A percentile compares a stretch with the other conserved stretches of the same genome.
Conservation (phyloP, 2,113 vertebrate species). For the Muscicapa adusta region DNA sequence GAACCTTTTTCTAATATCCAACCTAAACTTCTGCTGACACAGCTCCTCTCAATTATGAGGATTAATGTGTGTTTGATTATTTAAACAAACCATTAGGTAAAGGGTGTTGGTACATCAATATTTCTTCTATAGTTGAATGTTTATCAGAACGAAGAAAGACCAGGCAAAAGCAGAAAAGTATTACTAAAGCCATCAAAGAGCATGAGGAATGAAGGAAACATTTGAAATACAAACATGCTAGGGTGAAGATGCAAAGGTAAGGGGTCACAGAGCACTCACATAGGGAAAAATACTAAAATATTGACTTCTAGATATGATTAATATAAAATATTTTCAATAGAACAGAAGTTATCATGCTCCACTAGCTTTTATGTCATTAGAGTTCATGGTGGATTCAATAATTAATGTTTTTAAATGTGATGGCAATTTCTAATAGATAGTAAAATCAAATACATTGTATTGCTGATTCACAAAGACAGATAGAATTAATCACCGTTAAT, state of each 20-base stretch:
- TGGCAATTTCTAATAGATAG: not conserved
- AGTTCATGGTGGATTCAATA: not conserved
- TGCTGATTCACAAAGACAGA: not conserved
- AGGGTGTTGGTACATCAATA: not conserved
- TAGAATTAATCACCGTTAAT: not conserved
- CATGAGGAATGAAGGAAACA: not conserved
- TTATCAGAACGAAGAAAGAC: not conserved
- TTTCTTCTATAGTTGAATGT: not conserved
- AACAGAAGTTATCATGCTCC: not conserved
- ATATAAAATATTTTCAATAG: not conserved
- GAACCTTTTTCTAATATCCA: not conserved
- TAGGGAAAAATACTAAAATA: not conserved
- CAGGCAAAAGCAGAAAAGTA: not conserved
- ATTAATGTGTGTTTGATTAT: not conserved
- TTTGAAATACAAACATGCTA: not conserved
- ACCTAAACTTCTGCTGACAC: not conserved
- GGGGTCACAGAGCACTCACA: not conserved
- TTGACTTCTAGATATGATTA: not conserved
- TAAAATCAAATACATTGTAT: not conserved
- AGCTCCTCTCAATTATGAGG: not conserved
- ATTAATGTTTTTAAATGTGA: not conserved
- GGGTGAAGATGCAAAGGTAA: not conserved
- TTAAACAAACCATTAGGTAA: not conserved
- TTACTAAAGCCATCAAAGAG: not conserved
- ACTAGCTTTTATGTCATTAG: not conserved